phyloP scores from a whole-genome alignment of 1,140 invertebrate species.

The Musca vetustissima region DNA sequence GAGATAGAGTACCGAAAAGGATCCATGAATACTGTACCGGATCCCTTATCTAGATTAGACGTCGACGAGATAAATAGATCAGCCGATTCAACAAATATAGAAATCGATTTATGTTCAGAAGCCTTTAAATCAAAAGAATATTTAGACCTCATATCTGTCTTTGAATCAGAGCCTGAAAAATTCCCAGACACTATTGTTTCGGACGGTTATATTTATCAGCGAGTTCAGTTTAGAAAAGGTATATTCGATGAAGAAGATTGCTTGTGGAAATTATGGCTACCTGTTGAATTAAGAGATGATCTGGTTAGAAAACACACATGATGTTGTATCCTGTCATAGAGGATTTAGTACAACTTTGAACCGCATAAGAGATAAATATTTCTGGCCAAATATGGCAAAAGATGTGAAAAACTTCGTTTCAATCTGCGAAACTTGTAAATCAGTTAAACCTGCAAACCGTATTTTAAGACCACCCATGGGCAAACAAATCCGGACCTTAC shows the following conservation, averaged over 20 bases:
- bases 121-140: background rate
- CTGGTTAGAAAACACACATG: background rate
- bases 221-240: conserved; percentile 2
- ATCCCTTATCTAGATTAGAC: conserved; percentile 41
- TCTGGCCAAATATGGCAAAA: conserved; percentile 18
- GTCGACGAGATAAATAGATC: no score
- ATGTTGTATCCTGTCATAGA: background rate
- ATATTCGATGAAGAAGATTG: background rate
- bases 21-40: conserved; percentile 42
- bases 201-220: background rate
- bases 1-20: conserved; percentile 53
- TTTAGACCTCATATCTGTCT: background rate
- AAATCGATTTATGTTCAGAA: background rate
- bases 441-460: no score
- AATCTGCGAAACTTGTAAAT: background rate
- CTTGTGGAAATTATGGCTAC: conserved; percentile 10
- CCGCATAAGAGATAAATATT: conserved; percentile 10
- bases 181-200: background rate
- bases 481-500: conserved; percentile 10
- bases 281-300: background rate
- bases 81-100: background rate
- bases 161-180: background rate
- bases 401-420: conserved; percentile 1
- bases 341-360: background rate
- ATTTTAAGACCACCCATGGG: no score